Percentiles rank a stretch among this genome's conserved stretches.
These are phyloP conservation scores for Ormyrus thymus DNA, from an alignment of 2,888 invertebrate species.

Conservation along the genomic window DNA sequence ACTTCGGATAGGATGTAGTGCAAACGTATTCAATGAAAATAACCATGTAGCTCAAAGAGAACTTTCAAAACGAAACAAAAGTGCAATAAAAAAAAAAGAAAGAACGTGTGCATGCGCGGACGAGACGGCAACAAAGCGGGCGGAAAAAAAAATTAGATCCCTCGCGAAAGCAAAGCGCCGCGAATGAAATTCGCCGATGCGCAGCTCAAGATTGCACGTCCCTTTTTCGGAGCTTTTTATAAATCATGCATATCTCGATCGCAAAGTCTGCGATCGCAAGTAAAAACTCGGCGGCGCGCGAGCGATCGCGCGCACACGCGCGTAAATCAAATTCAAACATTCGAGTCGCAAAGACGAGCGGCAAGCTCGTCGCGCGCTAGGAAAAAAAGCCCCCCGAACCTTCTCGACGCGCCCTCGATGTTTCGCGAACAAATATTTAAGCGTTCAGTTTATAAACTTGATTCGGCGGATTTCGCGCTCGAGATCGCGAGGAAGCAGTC, in stretches of 20 bases:
- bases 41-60: constrained; percentile 47
- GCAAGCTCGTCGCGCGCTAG: too few species aligned
- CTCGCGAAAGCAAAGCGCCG: too few species aligned
- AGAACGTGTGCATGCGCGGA: constrained; percentile 24
- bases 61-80: constrained; percentile 37
- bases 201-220: too few species aligned
- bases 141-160: not conserved
- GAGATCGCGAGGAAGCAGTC: not conserved
- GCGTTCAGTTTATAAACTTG: constrained; percentile 12
- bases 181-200: too few species aligned
- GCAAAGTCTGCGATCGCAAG: constrained; percentile 13
- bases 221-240: not conserved
- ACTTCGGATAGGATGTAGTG: constrained; percentile 27
- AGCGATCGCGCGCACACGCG: not conserved
- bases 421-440: constrained; percentile 18
- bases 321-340: constrained; percentile 21
- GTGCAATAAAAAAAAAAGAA: constrained; percentile 46
- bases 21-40: constrained; percentile 55
- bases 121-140: constrained; percentile 6
- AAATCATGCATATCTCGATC: constrained; percentile 15
- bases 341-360: too few species aligned
- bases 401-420: not conserved
- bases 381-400: constrained; percentile 14
- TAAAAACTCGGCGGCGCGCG: not conserved
- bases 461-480: not conserved